Conservation (phyloP, 2,113 vertebrate genomes). For the Campylomormyrus numenius region DNA sequence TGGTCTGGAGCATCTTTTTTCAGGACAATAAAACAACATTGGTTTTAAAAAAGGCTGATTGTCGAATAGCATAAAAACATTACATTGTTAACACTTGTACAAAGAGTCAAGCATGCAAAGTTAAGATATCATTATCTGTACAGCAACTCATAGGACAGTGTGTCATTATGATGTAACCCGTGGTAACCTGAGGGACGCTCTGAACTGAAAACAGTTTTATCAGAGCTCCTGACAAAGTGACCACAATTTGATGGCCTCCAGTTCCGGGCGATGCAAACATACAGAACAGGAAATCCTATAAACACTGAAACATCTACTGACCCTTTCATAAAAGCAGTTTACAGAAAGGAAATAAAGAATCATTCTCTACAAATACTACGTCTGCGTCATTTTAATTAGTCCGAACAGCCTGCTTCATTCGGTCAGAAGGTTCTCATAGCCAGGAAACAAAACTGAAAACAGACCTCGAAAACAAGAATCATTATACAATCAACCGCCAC, state of each 20-base stretch:
- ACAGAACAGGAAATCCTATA: not conserved
- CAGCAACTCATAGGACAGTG: not conserved
- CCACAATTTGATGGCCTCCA: not conserved
- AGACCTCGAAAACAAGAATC: not conserved
- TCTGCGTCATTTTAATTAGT: too few relatives aligned
- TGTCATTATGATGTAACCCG: not conserved
- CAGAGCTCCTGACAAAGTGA: not conserved
- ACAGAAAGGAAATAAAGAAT: not conserved
- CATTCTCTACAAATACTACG: not conserved
- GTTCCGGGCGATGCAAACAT: not conserved
- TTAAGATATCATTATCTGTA: not conserved
- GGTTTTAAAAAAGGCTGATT: not conserved
- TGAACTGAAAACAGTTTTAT: not conserved
- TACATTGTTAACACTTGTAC: not conserved
- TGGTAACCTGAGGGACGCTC: not conserved
- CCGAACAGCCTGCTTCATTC: not conserved
- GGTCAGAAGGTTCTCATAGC: not conserved
- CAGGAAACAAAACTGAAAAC: not conserved
- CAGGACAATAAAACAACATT: not conserved
- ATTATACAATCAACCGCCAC: not conserved
- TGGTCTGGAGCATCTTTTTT: conserved; percentile 90
- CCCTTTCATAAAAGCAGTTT: not conserved
- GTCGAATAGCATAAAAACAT: not conserved
- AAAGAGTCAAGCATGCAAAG: not conserved
- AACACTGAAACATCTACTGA: not conserved